phyloP scores from a whole-genome alignment of 2,113 vertebrate species.

The Propithecus coquereli region DNA sequence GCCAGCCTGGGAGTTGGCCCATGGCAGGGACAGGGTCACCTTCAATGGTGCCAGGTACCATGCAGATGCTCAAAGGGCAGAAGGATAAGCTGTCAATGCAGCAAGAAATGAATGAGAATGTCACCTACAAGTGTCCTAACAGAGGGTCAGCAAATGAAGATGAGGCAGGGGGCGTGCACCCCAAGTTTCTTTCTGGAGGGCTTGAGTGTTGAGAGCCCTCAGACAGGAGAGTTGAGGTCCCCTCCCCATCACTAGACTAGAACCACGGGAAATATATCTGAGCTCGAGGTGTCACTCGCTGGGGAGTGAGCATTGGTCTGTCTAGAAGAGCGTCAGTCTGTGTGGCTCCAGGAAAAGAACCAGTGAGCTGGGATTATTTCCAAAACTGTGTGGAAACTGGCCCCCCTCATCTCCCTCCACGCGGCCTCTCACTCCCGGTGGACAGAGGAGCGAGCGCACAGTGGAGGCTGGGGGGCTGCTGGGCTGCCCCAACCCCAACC shows the following conservation, averaged over 20 bases:
- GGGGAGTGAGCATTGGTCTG: neutral
- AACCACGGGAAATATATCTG: neutral
- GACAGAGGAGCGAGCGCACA: neutral
- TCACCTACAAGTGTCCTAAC: neutral
- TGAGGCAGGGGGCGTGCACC: neutral
- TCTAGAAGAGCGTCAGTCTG: too few relatives aligned
- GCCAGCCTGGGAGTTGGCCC: too few relatives aligned
- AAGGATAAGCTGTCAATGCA: too few relatives aligned
- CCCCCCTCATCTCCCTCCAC: neutral
- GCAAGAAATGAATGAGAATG: neutral
- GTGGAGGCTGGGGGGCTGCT: neutral
- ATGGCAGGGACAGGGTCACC: neutral
- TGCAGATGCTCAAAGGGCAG: neutral
- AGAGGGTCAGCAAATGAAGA: neutral
- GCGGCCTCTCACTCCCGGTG: neutral
- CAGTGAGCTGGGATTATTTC: neutral
- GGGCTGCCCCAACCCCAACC: neutral
- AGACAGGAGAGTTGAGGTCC: neutral
- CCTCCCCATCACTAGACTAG: neutral
- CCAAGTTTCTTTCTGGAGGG: neutral
- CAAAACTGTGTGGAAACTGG: neutral
- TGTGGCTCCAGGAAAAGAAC: neutral
- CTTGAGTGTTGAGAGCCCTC: neutral
- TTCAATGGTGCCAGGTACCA: fast-evolving
- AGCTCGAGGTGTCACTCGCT: fast-evolving